Conservation (phyloP, 1,140 invertebrate genomes). For the Triops cancriformis region DNA sequence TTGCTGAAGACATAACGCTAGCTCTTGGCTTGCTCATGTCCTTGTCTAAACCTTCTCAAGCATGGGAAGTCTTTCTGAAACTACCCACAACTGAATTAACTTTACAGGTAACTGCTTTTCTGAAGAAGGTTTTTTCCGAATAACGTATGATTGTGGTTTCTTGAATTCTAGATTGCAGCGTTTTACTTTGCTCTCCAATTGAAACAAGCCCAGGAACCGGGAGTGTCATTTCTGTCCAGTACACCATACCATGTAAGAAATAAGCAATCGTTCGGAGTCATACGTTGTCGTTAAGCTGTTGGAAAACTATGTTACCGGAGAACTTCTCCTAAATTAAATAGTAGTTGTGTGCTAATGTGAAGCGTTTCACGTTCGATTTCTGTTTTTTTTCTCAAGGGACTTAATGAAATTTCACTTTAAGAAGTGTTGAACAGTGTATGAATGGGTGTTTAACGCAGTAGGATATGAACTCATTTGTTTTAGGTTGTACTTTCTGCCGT, state of each 20-base stretch:
- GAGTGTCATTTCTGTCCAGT: neutral
- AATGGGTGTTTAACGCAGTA: no score
- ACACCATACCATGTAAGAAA: neutral
- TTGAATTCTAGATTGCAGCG: neutral
- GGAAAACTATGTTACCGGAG: neutral
- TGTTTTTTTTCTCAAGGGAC: no score
- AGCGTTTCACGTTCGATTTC: no score
- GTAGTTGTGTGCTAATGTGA: no score
- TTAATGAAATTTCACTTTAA: no score
- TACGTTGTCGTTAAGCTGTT: neutral
- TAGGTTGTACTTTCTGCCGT: neutral
- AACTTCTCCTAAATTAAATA: no score
- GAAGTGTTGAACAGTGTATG: no score
- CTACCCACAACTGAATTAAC: slow-evolving; percentile 26
- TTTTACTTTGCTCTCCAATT: neutral
- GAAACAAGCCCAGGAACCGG: neutral
- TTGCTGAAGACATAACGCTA: slow-evolving; percentile 15
- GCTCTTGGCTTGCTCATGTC: slow-evolving; percentile 20
- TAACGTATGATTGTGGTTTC: neutral
- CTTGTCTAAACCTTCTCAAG: slow-evolving; percentile 3
- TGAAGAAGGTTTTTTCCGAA: neutral
- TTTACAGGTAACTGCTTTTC: slow-evolving; percentile 18
- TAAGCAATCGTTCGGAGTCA: neutral
- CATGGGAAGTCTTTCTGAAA: slow-evolving; percentile 20
- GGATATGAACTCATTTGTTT: neutral